Conservation (phyloP, 1,140 invertebrate genomes). For the Drosophila erecta region DNA sequence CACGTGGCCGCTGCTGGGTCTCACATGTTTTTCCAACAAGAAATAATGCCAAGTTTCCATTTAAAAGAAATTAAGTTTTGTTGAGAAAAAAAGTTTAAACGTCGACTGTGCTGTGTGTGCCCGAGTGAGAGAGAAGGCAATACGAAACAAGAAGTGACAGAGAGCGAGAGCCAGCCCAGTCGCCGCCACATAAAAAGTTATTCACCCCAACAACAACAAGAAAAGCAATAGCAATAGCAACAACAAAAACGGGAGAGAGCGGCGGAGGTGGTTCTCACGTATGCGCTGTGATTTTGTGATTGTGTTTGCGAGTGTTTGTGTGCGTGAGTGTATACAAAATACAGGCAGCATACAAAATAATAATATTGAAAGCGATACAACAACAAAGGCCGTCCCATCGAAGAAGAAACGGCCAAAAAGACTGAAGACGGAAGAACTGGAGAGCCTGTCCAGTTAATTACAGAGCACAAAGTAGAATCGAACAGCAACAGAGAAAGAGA, state of each 20-base stretch:
- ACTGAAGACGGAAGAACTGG: constrained; percentile 37
- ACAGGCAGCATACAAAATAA: constrained; percentile 71
- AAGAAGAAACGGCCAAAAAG: constrained; percentile 27
- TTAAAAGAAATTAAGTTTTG: constrained; percentile 70
- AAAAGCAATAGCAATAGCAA: constrained; percentile 2
- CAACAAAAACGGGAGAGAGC: constrained; percentile 15
- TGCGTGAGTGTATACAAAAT: constrained; percentile 58
- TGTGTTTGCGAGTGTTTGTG: constrained; percentile 30
- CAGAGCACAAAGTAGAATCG: constrained; percentile 73
- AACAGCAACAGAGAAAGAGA: constrained; percentile 25
- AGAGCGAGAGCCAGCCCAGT: constrained; percentile 67
- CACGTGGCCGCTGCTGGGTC: constrained; percentile 39
- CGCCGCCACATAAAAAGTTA: constrained; percentile 74
- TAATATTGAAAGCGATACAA: constrained; percentile 79
- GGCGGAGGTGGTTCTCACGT: constrained; percentile 60
- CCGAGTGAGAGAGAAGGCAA: constrained; percentile 23
- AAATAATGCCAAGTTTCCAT: constrained; percentile 52
- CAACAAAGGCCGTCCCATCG: constrained; percentile 42
- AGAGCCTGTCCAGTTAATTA: constrained; percentile 69
- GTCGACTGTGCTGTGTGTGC: constrained; percentile 10
- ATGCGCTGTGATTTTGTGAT: constrained; percentile 67
- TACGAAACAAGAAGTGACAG: constrained; percentile 40
- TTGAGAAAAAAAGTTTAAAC: constrained; percentile 64
- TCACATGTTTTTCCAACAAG: constrained; percentile 53
- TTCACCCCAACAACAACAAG: constrained; percentile 79